Percentiles rank a stretch among this genome's conserved stretches.
phyloP scores from a whole-genome alignment of 2,113 vertebrate species.

The Gasterosteus aculeatus region DNA sequence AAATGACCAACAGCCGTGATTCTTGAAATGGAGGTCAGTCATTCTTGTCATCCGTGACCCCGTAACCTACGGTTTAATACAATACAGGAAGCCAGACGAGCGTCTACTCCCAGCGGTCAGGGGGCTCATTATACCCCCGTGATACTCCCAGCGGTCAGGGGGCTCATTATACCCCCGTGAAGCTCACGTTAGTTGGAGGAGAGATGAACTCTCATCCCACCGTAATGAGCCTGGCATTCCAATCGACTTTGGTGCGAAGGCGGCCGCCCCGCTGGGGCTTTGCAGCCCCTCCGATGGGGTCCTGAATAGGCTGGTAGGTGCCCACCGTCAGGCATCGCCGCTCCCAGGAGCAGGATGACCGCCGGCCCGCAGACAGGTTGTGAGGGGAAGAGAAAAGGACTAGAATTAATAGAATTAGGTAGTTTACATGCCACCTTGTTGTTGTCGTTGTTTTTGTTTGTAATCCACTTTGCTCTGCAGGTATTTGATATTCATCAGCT shows the following conservation, averaged over 20 bases:
- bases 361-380: neutral
- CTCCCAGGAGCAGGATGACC: slow-evolving; percentile 12
- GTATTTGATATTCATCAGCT: neutral
- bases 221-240: slow-evolving; percentile 62
- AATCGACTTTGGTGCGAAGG: slow-evolving; percentile 33
- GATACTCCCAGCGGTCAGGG: slow-evolving; percentile 35
- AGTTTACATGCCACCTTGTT: neutral
- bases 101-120: slow-evolving; percentile 19
- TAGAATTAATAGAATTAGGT: neutral
- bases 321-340: slow-evolving; percentile 19
- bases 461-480: neutral
- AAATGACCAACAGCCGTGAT: slow-evolving; percentile 63
- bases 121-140: slow-evolving; percentile 60
- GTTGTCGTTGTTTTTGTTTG: neutral
- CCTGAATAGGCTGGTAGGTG: slow-evolving; percentile 44
- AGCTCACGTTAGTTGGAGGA: slow-evolving; percentile 52
- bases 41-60: neutral
- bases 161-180: slow-evolving; percentile 62
- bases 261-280: slow-evolving; percentile 45
- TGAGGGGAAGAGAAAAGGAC: neutral
- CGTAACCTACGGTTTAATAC: neutral
- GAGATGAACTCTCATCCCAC: slow-evolving; percentile 51
- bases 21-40: slow-evolving; percentile 34
- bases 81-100: slow-evolving; percentile 35
- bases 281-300: slow-evolving; percentile 32